Evolutionary conservation across 1,140 invertebrate genomes (phyloP), one percentile per base, ranked within the genome.

Genomic region (Mizuhopecten yessoensis): DNA sequence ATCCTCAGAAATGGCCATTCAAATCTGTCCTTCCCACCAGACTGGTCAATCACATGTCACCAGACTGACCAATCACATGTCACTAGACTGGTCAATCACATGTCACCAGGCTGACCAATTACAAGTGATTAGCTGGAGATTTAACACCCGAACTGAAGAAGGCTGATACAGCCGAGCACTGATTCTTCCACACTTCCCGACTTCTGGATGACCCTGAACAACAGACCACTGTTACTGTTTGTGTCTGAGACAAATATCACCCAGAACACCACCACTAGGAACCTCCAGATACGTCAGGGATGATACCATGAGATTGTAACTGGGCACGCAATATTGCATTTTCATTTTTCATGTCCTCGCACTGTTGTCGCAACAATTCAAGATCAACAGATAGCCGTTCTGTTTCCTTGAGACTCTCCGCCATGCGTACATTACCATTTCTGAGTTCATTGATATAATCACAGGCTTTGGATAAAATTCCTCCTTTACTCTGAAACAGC

Each of bases 401-500:
- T 87, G 97, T 97, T 88, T 98, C 97, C 90, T 97, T 97, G 34
- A 97, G 93, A 94, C 97, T 97, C 90, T 97, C 97, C 5, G 96
- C 96, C 93, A 98, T 97, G 95, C 97, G 97, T 94, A 98, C 97
- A 96, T 99, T 98, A 75, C 97, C 97, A 33, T 97, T 97, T 90
- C 98, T 97, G 90, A 99, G 97, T 95, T 99, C 98, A 87, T 97
- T 97, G 92, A 99, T 99, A 96, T 99, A 99, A 95, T 99, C 99
- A 97, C 99, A 99, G 2, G 99, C 99, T 96, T 99, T 99, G 3
- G 99, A 98, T 91, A 99, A 96, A 93, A 99, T 99, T 87, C 98
- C 99, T 42, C 99, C 99, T 97, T 99, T 99, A 95, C 99, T 99
- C 97, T 99, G 97, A 89, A 95, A 95, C 87, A 87, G 49, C 49